phyloP scores from a whole-genome alignment of 1,140 invertebrate species.

The Pantala flavescens region DNA sequence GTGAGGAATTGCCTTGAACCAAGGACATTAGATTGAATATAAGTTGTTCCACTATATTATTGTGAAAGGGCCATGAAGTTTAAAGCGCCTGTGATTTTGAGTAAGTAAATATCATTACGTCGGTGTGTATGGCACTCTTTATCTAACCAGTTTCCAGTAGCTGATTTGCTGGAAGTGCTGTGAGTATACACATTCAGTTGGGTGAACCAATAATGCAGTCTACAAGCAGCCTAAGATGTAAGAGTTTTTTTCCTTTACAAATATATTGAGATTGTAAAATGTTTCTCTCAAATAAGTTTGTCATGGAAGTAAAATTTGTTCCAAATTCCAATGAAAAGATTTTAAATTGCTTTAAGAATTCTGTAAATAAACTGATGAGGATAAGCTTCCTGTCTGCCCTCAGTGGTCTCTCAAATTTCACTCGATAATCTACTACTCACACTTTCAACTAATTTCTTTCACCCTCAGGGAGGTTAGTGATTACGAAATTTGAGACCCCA shows the following conservation, averaged over 20 bases:
- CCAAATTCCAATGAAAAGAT: background rate
- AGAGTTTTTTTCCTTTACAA: background rate
- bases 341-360: background rate
- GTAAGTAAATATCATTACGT: constrained; percentile 1
- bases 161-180: background rate
- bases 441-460: constrained; percentile 22
- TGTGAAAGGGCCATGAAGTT: background rate
- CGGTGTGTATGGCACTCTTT: background rate
- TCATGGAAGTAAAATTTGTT: background rate
- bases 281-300: background rate
- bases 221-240: background rate
- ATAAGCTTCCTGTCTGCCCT: background rate
- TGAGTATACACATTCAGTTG: constrained; percentile 6
- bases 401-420: background rate
- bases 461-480: constrained; percentile 21
- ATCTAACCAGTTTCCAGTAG: constrained; percentile 2
- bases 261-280: background rate
- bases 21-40: background rate
- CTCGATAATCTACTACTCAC: background rate
- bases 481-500: constrained; percentile 20
- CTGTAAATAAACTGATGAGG: background rate
- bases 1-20: background rate
- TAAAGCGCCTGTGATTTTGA: background rate
- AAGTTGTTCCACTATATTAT: background rate
- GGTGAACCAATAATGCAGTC: background rate